These are phyloP conservation scores for Eueremaeus valkanovi DNA, from an alignment of 2,888 invertebrate species.

Conservation along the genomic window DNA sequence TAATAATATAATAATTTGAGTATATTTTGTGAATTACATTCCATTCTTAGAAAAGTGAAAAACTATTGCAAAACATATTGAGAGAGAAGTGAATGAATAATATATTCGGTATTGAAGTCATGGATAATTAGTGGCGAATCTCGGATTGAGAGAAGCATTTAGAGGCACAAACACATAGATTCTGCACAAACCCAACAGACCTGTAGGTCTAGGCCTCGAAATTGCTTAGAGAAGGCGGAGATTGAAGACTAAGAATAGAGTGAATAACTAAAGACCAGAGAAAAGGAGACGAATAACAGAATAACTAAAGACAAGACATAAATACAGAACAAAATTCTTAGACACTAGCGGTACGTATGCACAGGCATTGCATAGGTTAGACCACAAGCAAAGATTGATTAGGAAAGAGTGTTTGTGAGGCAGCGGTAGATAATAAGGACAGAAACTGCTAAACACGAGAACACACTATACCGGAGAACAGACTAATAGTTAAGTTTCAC, in stretches of 20 bases:
- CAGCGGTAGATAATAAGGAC: constrained; percentile 19
- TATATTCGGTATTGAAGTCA: background rate
- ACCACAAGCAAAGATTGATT: constrained; percentile 26
- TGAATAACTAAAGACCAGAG: background rate
- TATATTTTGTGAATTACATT: constrained; percentile 33
- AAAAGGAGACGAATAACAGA: background rate
- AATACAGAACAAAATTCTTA: constrained; percentile 4
- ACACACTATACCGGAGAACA: background rate
- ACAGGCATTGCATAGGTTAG: background rate
- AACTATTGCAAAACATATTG: background rate
- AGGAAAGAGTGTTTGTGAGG: background rate
- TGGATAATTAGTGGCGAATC: constrained; percentile 1
- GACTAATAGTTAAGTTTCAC: constrained; percentile 21
- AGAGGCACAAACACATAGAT: background rate
- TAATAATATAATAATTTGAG: background rate
- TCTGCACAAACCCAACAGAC: background rate
- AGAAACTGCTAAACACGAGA: constrained; percentile 21
- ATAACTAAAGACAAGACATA: constrained; percentile 12
- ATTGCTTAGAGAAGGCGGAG: constrained; percentile 22
- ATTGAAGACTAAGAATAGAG: background rate
- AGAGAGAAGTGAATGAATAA: background rate
- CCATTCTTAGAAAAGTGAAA: constrained; percentile 4
- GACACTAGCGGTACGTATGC: background rate
- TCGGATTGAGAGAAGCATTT: background rate
- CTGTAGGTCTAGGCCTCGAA: constrained; percentile 4